A percentile compares a stretch with the other conserved stretches of the same genome.
These are phyloP conservation scores for Phymastichus coffea DNA, from an alignment of 1,140 invertebrate genomes.

Conservation along the genomic window DNA sequence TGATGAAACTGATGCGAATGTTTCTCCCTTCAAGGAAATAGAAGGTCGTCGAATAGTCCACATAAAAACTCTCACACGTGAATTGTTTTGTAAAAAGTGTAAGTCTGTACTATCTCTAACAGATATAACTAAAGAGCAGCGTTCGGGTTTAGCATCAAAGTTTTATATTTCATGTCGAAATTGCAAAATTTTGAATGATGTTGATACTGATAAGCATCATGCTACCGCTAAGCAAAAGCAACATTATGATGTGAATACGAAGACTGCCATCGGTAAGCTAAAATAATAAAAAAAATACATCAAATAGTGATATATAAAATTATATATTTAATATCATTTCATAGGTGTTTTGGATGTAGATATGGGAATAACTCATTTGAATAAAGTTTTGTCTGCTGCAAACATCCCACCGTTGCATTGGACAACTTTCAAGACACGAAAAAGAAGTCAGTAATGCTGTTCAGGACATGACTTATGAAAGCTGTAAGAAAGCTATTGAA, in stretches of 20 bases:
- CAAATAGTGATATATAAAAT: too few relatives aligned
- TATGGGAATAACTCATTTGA: too few relatives aligned
- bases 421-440: too few relatives aligned
- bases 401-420: too few relatives aligned
- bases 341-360: too few relatives aligned
- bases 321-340: too few relatives aligned
- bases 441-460: too few relatives aligned
- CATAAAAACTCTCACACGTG: neutral
- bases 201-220: neutral
- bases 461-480: too few relatives aligned
- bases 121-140: neutral
- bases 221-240: neutral
- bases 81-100: constrained; percentile 1
- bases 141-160: neutral
- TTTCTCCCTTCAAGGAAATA: neutral
- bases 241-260: neutral
- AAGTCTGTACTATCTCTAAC: neutral
- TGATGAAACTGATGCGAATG: neutral
- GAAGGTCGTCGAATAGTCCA: neutral
- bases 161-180: neutral
- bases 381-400: too few relatives aligned
- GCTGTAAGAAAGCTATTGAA: too few relatives aligned
- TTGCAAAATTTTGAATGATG: neutral
- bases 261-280: neutral
- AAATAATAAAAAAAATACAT: too few relatives aligned